Base-by-base conservation (phyloP, 92 coral and sea anemone genomes). In the Muricea muricata region DNA sequence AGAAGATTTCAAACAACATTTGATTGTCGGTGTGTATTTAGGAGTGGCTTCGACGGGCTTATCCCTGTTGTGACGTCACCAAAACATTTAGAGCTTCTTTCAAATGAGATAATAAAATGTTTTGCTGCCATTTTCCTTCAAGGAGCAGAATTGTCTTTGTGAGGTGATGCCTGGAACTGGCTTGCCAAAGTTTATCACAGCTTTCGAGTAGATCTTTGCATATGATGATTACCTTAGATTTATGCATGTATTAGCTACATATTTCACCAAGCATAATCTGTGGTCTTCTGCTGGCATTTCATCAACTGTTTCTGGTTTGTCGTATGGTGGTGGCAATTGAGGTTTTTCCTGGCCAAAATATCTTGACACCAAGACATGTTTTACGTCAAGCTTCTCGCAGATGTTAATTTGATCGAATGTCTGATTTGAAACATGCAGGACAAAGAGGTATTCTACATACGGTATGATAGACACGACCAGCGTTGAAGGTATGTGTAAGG, bases 111-210 rank as follows among this genome's bases (percentile, higher is more conserved):
- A n/a, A n/a, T n/a, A n/a, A n/a, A n/a, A n/a, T n/a, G n/a, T n/a
- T n/a, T n/a, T n/a, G n/a, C n/a, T n/a, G n/a, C n/a, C n/a, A n/a
- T n/a, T n/a, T n/a, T n/a, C n/a, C n/a, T n/a, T n/a, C n/a, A n/a
- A 10, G 12, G 10, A 76, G 31, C 4, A 52, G 81, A 6, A 76
- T 76, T 54, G 67, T 50, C 30, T 76, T 76, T 32, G 65, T 50
- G 26, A 76, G 65, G 15, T 76, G 67, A 37, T 76, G 46, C 58
- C 81, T 76, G 41, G 6, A 37, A 76, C 67, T 76, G 18, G 81
- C 30, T 50, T 50, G 0, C 81, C 68, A 30, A 76, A 52, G 54
- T 76, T 52, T 12, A 50, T 7, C 1, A 55, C 68, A 1, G 68
- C 35, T 7, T 76, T 54, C 2, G 47, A 76, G 33, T 76, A 76